Evolutionary conservation across 2,113 vertebrate genomes (phyloP), one percentile per base, ranked within the genome.

Genomic region (Crocuta crocuta): DNA sequence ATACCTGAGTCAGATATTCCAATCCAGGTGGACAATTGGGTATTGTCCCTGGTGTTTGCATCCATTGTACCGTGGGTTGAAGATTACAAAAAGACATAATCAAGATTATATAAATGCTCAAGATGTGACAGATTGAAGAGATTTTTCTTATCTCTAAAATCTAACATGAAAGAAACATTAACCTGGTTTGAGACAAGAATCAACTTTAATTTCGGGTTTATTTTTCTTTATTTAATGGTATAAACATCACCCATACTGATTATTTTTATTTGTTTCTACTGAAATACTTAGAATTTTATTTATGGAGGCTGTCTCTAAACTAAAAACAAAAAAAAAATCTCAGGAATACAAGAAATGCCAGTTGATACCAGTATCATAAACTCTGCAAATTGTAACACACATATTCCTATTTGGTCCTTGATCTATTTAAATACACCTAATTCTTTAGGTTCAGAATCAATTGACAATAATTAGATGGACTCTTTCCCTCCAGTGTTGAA

Each of bases 1-100:
- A 17, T 89, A 97, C 95, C 89, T 91, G 70, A 88, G 28, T 48
- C 71, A 97, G 90, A 65, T 88, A 53, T 76, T 91, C 81, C 26
- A 97, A 11, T 90, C 55, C 96, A 35, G 80, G 80, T 53, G 79
- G 84, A 70, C 48, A 91, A 16, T 13, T 84, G 24, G 26, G 0
- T 48, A 10, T 73, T 31, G 10, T 9, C 16, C 6, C n/a, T 55
- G 48, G 5, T 80, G 28, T 10, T 61, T 26, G 12, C 55, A 84
- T 63, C 89, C 74, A 85, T 16, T 39, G 31, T 43, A 66, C 15
- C 9, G 2, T 28, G 12, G n/a, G 7, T 35, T 26, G 93, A 50
- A 82, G 5, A 86, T 82, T 26, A 92, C 13, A 48, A 71, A 82
- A 89, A 81, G 10, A 23, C 88, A 94, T 94, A 58, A 89, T 65